Percentiles rank a stretch among this genome's conserved stretches.
Conservation (phyloP, 2,797 vertebrate genomes). For the Kryptolebias ocellatus region DNA sequence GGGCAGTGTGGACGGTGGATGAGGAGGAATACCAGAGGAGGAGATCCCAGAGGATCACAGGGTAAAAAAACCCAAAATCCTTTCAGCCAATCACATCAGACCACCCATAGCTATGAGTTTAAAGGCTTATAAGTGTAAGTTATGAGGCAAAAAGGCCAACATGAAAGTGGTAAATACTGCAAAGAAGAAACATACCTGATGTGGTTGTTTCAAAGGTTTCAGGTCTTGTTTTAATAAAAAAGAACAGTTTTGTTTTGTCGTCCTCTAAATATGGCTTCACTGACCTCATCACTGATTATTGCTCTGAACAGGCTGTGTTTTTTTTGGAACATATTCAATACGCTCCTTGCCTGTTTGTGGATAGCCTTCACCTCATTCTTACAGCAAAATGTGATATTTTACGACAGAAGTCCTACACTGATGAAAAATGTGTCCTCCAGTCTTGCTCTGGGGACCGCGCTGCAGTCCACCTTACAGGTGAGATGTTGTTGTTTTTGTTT, state of each 20-base stretch:
- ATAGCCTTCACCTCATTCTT: not conserved
- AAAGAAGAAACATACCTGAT: too few species aligned
- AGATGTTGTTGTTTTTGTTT: not conserved
- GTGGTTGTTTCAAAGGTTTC: too few species aligned
- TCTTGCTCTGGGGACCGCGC: constrained; percentile 84
- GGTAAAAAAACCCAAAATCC: constrained; percentile 77
- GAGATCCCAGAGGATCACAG: constrained; percentile 94
- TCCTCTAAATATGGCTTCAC: too few species aligned
- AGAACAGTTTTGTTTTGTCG: too few species aligned
- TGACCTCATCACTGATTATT: too few species aligned
- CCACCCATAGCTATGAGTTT: not conserved
- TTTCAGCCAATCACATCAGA: not conserved
- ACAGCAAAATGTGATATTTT: not conserved
- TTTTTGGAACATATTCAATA: too few species aligned
- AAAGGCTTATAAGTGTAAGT: too few species aligned
- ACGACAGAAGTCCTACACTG: constrained; percentile 87
- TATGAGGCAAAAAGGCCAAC: not conserved
- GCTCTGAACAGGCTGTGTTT: too few species aligned
- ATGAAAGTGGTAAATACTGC: too few species aligned
- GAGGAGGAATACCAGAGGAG: constrained; percentile 95
- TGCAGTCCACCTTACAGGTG: constrained; percentile 90
- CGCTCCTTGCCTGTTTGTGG: not conserved
- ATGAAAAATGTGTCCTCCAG: constrained; percentile 88
- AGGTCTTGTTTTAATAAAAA: too few species aligned
- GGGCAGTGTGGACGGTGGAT: constrained; percentile 96